phyloP scores from a whole-genome alignment of 2,797 vertebrate genomes.

The Allobates femoralis region DNA sequence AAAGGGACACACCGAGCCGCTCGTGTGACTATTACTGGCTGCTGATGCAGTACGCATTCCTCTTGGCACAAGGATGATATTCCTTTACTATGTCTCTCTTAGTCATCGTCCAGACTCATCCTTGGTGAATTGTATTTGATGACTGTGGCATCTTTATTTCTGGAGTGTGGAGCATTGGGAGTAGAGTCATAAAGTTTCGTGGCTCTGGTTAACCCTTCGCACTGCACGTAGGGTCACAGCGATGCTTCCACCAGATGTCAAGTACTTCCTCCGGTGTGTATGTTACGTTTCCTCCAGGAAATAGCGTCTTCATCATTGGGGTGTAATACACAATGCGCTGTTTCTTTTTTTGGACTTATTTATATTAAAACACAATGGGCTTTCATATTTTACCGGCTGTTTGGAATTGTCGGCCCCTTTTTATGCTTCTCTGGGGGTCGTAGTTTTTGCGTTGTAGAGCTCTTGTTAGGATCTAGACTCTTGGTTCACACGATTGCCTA shows the following conservation, averaged over 20 bases:
- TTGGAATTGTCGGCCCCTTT: background rate
- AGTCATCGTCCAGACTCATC: background rate
- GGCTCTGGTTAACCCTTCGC: background rate
- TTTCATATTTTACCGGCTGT: background rate
- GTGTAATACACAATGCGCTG: background rate
- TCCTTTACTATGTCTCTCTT: background rate
- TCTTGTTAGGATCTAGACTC: background rate
- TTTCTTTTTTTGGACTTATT: background rate
- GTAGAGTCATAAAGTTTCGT: background rate
- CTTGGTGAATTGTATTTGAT: background rate
- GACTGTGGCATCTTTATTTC: background rate
- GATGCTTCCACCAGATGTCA: background rate
- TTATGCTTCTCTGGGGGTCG: background rate
- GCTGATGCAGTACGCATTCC: background rate
- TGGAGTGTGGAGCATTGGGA: background rate
- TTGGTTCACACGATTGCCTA: background rate
- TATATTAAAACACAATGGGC: background rate
- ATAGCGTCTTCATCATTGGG: background rate
- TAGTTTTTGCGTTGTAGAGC: background rate
- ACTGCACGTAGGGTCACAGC: background rate
- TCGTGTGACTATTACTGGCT: background rate
- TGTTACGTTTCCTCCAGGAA: background rate
- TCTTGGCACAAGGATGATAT: background rate
- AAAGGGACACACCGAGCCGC: background rate
- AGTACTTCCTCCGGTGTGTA: conserved; percentile 1